These are phyloP conservation scores for Perithous albicinctus DNA, from an alignment of 2,888 invertebrate species.

Conservation along the genomic window DNA sequence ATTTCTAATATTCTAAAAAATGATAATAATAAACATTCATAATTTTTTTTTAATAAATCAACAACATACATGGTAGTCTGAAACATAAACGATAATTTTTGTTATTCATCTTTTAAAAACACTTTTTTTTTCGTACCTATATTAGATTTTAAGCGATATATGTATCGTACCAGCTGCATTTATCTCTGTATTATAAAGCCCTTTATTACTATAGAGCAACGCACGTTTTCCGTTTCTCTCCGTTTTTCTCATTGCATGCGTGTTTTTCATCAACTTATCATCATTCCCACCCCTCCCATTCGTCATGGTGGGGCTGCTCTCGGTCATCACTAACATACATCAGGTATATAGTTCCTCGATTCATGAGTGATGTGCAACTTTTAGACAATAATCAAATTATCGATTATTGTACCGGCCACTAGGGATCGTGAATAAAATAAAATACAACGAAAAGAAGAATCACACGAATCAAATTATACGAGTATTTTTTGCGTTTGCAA, in stretches of 20 bases:
- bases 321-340: background rate
- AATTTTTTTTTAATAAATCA: no score
- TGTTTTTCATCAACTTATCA: slow-evolving; percentile 53
- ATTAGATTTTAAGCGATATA: no score
- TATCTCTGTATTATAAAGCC: slow-evolving; percentile 22
- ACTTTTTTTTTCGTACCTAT: no score
- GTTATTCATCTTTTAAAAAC: no score
- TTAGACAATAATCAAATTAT: slow-evolving; percentile 20
- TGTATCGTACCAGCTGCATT: background rate
- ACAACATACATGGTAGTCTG: no score
- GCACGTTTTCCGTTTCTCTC: slow-evolving; percentile 17
- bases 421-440: background rate
- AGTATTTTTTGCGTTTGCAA: no score
- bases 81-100: no score
- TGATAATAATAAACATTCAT: no score
- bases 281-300: slow-evolving; percentile 40
- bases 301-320: slow-evolving; percentile 27
- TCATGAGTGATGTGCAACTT: slow-evolving; percentile 10
- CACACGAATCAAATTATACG: no score
- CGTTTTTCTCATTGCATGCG: slow-evolving; percentile 2
- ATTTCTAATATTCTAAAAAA: no score
- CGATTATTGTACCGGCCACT: background rate
- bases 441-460: background rate
- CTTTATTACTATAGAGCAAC: slow-evolving; percentile 26
- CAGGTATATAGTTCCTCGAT: slow-evolving; percentile 6